phyloP scores from a whole-genome alignment of 2,888 invertebrate genomes.

The Ceriagrion tenellum region DNA sequence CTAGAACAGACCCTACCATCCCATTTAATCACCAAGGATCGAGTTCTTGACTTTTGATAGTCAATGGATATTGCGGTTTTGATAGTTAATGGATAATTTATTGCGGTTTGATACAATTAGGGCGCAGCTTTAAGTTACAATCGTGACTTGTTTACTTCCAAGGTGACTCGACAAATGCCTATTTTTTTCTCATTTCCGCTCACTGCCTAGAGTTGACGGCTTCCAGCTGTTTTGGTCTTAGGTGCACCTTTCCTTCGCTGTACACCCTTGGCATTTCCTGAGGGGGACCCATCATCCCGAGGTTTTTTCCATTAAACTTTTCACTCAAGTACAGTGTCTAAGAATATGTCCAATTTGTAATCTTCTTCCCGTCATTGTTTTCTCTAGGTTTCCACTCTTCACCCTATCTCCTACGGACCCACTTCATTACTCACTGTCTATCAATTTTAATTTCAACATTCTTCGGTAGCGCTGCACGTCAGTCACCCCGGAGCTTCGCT shows the following conservation, averaged over 20 bases:
- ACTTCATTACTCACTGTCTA: constrained; percentile 18
- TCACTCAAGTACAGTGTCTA: background rate
- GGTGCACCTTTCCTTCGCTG: no score
- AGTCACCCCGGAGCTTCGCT: background rate
- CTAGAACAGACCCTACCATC: no score
- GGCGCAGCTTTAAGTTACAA: no score
- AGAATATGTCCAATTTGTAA: constrained; percentile 9
- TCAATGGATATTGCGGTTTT: no score
- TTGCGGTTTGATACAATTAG: no score
- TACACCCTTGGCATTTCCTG: background rate
- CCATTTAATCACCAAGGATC: no score
- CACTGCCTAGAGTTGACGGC: background rate
- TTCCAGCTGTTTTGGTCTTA: no score
- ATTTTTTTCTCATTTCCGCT: background rate
- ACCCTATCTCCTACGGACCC: background rate
- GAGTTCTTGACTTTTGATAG: no score
- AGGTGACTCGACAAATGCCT: background rate
- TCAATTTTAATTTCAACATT: constrained; percentile 7
- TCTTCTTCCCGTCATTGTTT: background rate
- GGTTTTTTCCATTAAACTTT: background rate
- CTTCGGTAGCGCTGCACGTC: background rate
- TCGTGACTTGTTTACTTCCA: no score
- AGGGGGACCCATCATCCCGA: background rate
- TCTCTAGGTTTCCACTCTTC: background rate
- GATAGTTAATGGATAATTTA: no score